Evolutionary conservation across 2,797 vertebrate genomes (phyloP), one percentile per base, ranked within the genome.

Genomic region (Hoplostethus mediterraneus): DNA sequence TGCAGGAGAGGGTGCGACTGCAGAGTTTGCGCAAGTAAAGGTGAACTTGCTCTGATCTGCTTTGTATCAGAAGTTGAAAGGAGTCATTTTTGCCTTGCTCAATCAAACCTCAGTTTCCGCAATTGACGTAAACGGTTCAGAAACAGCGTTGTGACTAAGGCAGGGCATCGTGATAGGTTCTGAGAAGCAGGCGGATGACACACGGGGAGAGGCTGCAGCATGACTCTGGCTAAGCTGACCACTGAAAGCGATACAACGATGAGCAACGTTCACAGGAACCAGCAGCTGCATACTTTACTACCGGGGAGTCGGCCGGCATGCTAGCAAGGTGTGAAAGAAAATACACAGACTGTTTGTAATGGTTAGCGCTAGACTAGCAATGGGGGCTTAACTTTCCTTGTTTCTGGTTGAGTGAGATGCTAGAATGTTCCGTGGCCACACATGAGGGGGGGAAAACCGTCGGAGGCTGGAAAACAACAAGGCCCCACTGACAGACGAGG

Each of bases 161-260:
- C 12, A 49, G 25, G 72, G 77, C 64, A 75, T 83, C 65, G 77
- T 33, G 60, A 63, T 73, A 1, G 60, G 58, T 91, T 88, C 69
- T 79, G 76, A 89, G 82, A 83, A 88, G 69, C 63, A 48, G 78
- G 38, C 75, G 55, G 77, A 87, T 90, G 83, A 90, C 85, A 88
- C 80, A 87, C 33, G 40, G 74, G 58, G 71, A 73, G 75, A 73
- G 63, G 64, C 4, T 1, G 54, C 40, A 64, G 42, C 63, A 71
- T 48, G 78, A 90, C 87, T 85, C 63, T 71, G 67, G 62, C 64
- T 58, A 45, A 75, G 80, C 71, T 81, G 56, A 64, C 12, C 5
- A 38, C 71, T 65, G 62, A 67, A 84, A 80, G 70, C 63, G 71
- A 91, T 83, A 82, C 9, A 56, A 69, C 3, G 44, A 75, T 56